phyloP scores from a whole-genome alignment of 2,113 vertebrate genomes.

The Corythornis madagascariensis region DNA sequence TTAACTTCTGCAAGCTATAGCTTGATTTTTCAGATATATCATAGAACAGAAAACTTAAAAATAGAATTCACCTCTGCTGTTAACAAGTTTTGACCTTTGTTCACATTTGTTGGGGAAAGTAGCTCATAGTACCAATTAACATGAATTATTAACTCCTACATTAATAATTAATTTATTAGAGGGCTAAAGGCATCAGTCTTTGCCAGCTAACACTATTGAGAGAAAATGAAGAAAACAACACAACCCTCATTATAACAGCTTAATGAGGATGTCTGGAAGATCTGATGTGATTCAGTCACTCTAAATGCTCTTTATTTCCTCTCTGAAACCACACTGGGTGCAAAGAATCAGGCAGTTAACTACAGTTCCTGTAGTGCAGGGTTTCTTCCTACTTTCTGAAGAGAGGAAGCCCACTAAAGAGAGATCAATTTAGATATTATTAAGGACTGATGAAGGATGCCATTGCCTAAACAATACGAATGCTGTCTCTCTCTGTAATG shows the following conservation, averaged over 20 bases:
- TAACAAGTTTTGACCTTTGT: slow-evolving; percentile 84
- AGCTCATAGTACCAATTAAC: slow-evolving; percentile 93
- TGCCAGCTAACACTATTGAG: slow-evolving; percentile 75
- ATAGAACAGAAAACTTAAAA: slow-evolving; percentile 67
- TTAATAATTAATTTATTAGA: slow-evolving; percentile 94
- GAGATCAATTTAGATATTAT: slow-evolving; percentile 54
- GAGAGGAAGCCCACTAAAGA: slow-evolving; percentile 51
- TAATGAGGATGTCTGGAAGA: slow-evolving; percentile 60
- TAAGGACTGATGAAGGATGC: slow-evolving; percentile 50
- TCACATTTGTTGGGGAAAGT: slow-evolving; percentile 82
- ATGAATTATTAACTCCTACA: slow-evolving; percentile 93
- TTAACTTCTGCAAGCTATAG: slow-evolving; percentile 42
- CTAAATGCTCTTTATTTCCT: slow-evolving; percentile 70
- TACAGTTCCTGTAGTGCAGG: background rate
- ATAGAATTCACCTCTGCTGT: slow-evolving; percentile 75
- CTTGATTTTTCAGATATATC: slow-evolving; percentile 37
- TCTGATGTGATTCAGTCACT: slow-evolving; percentile 62
- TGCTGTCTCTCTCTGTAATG: slow-evolving; percentile 50
- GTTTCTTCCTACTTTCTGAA: slow-evolving; percentile 36
- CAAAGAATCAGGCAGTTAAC: slow-evolving; percentile 45
- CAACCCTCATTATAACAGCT: slow-evolving; percentile 66
- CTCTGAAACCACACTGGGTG: slow-evolving; percentile 53
- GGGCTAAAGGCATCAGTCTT: slow-evolving; percentile 81
- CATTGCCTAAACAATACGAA: slow-evolving; percentile 12
- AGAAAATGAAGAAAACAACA: slow-evolving; percentile 75